phyloP scores from a whole-genome alignment of 2,888 invertebrate genomes.

The Diaphora mendica region DNA sequence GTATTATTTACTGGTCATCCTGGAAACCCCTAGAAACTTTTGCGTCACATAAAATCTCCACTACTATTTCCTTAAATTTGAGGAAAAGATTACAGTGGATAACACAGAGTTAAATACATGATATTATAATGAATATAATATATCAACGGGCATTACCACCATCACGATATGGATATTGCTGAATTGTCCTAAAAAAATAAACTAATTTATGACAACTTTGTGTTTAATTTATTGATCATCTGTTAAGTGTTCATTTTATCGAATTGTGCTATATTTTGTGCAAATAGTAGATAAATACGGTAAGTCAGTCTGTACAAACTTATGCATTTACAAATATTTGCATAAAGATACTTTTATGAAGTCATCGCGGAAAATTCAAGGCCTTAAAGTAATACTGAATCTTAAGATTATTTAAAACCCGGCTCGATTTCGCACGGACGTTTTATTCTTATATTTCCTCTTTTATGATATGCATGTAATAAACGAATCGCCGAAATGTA shows the following conservation, averaged over 20 bases:
- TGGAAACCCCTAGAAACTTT: no score
- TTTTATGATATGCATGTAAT: no score
- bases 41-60: no score
- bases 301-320: constrained; percentile 2
- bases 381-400: constrained; percentile 3
- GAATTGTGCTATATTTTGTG: not conserved
- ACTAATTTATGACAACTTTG: not conserved
- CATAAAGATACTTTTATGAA: constrained; percentile 8
- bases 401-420: not conserved
- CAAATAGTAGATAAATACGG: not conserved
- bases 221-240: not conserved
- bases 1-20: no score
- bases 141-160: not conserved
- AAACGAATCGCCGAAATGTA: no score
- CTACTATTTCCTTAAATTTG: not conserved
- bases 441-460: no score
- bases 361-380: constrained; percentile 25
- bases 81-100: not conserved
- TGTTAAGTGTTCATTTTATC: not conserved
- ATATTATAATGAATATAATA: not conserved
- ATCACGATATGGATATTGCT: not conserved
- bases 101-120: not conserved
- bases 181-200: not conserved
- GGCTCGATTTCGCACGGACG: no score
- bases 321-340: constrained; percentile 6